These are phyloP conservation scores for Siniperca chuatsi DNA, from an alignment of 2,113 vertebrate genomes.

Conservation along the genomic window DNA sequence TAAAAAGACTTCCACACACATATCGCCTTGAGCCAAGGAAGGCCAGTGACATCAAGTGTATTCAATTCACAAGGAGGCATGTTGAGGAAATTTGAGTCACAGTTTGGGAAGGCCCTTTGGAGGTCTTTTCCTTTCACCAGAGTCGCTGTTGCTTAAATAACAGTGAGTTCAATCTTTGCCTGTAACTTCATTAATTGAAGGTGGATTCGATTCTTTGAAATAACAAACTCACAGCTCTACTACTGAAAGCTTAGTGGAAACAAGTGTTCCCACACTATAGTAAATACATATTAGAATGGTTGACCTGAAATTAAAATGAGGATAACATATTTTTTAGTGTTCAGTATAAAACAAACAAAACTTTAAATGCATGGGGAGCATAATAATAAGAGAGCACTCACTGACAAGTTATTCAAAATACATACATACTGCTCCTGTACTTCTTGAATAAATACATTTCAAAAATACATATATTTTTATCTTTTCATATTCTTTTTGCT, in stretches of 20 bases:
- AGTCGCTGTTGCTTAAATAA: slow-evolving; percentile 58
- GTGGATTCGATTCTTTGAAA: slow-evolving; percentile 39
- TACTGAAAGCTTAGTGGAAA: slow-evolving; percentile 23
- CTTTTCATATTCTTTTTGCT: slow-evolving; percentile 48
- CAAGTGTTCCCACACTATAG: slow-evolving; percentile 33
- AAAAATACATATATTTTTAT: slow-evolving; percentile 82
- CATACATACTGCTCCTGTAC: slow-evolving; percentile 59
- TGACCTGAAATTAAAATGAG: slow-evolving; percentile 46
- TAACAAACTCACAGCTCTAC: slow-evolving; percentile 49
- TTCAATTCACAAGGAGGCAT: slow-evolving; percentile 71
- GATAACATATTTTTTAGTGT: slow-evolving; percentile 38
- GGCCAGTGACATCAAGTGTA: slow-evolving; percentile 72
- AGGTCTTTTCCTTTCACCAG: slow-evolving; percentile 33
- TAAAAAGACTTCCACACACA: slow-evolving; percentile 32
- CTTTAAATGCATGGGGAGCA: slow-evolving; percentile 22
- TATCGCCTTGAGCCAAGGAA: slow-evolving; percentile 50
- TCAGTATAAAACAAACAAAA: slow-evolving; percentile 45
- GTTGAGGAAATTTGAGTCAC: slow-evolving; percentile 70
- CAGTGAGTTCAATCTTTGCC: slow-evolving; percentile 44
- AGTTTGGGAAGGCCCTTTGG: slow-evolving; percentile 20
- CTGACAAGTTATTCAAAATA: slow-evolving; percentile 72
- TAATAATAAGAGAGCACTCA: slow-evolving; percentile 26
- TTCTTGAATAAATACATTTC: slow-evolving; percentile 82
- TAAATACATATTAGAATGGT: slow-evolving; percentile 24
- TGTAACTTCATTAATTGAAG: slow-evolving; percentile 59